Evolutionary conservation across 2,888 invertebrate species (phyloP).

Genomic region (Lasioglossum morio): DNA sequence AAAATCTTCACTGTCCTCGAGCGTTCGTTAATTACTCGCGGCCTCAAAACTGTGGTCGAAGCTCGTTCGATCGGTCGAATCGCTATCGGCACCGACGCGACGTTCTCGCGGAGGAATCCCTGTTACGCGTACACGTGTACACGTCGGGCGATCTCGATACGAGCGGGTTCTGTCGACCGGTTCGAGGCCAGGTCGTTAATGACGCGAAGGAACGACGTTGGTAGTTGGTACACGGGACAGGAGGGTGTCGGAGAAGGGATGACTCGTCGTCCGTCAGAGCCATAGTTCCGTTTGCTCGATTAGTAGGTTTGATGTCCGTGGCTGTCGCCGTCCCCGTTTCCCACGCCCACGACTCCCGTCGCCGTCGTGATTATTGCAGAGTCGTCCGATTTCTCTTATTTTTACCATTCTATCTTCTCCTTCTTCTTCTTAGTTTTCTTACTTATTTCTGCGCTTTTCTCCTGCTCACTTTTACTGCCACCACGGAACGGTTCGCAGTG

Average conservation of each 20-base stretch:
- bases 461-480: background rate
- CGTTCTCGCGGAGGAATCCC: conserved; percentile 18
- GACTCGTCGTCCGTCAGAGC: conserved; percentile 49
- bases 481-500: background rate
- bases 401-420: background rate
- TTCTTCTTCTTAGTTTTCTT: background rate
- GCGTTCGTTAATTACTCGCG: conserved; percentile 66
- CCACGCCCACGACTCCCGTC: background rate
- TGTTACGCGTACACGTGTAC: conserved; percentile 8
- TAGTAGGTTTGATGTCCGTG: conserved; percentile 62
- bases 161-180: conserved; percentile 26
- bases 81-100: background rate
- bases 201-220: conserved; percentile 51
- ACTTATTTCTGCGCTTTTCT: background rate
- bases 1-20: conserved; percentile 57
- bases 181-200: conserved; percentile 57
- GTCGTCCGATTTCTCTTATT: background rate
- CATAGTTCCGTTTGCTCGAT: conserved; percentile 53
- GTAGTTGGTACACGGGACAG: conserved; percentile 9
- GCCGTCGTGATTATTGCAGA: conserved; percentile 21
- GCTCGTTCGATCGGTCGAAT: conserved; percentile 34
- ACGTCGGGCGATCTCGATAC: conserved; percentile 29
- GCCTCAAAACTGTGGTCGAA: conserved; percentile 35
- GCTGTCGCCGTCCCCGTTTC: conserved; percentile 1
- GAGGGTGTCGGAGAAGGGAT: conserved; percentile 20